Evolutionary conservation across 2,113 vertebrate species (phyloP), one percentile per base, ranked within the genome.

Genomic region (Anthoscopus minutus): DNA sequence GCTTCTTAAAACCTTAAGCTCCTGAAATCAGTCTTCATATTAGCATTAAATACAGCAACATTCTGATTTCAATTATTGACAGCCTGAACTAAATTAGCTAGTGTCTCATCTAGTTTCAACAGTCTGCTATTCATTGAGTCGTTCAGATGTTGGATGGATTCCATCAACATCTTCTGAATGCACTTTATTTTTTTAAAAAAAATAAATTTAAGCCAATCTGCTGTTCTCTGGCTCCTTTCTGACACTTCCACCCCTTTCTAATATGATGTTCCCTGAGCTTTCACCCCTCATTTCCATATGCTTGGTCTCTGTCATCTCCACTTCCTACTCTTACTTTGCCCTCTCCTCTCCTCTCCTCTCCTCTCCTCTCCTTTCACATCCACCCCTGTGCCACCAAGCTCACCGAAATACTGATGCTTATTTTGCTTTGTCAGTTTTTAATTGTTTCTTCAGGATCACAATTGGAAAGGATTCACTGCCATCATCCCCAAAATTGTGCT

Each of bases 51-150:
- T 64, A 80, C 88, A 85, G 82, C 84, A 94, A 80, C 93, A 30
- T 94, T 94, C 96, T 94, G 94, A 97, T 92, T 94, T 92, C 93
- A 95, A 97, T 97, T 96, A 97, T 97, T 97, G 96, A 97, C 96
- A 97, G 96, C 87, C 94, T 97, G 96, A 97, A 96, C 92, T 92
- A 93, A 94, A 97, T 96, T 94, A 97, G 95, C 94, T 95, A 96
- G 89, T 4, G 65, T 90, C 93, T 96, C 95, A 96, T 97, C 97
- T 56, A 96, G 94, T 96, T 96, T 96, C 94, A 96, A 90, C 94
- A 97, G 94, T 94, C 96, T 97, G 95, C 88, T 96, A 87, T 64
- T 96, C 93, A 95, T 94, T 96, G 96, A 95, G 79, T 96, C 47
- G 73, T 90, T 97, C 92, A 97, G 93, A 96, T 88, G 93, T 94